phyloP scores from a whole-genome alignment of 2,888 invertebrate species.

The Chloroclystis v-ata region DNA sequence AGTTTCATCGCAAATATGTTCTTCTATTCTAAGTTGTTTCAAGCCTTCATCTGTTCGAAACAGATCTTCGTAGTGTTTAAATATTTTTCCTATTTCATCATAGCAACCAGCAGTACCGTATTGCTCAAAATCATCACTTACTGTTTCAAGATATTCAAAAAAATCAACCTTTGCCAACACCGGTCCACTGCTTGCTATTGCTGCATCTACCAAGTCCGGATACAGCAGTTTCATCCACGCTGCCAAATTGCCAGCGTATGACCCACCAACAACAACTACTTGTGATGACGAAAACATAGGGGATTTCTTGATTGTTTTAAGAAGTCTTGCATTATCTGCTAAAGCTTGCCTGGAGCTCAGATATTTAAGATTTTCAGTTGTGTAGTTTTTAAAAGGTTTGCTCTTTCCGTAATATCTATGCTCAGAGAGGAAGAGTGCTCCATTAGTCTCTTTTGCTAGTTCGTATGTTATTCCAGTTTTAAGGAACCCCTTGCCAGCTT shows the following conservation, averaged over 20 bases:
- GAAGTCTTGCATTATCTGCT: constrained; percentile 53
- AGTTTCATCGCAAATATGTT: constrained; percentile 52
- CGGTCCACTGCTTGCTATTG: constrained; percentile 63
- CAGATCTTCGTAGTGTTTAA: constrained; percentile 45
- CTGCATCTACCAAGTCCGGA: constrained; percentile 60
- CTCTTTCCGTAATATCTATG: constrained; percentile 68
- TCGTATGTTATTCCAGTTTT: constrained; percentile 54
- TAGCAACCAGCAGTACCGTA: constrained; percentile 51
- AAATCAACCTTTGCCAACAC: constrained; percentile 63
- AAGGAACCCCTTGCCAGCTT: constrained; percentile 44
- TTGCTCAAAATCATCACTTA: constrained; percentile 55
- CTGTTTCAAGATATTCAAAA: constrained; percentile 61
- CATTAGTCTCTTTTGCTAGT: constrained; percentile 61
- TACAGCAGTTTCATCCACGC: constrained; percentile 63
- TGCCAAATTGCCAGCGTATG: constrained; percentile 65
- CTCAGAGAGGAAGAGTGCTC: constrained; percentile 58
- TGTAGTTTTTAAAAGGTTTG: constrained; percentile 49
- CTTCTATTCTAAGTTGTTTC: constrained; percentile 48
- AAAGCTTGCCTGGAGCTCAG: constrained; percentile 59
- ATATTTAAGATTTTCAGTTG: constrained; percentile 48
- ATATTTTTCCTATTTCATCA: constrained; percentile 43
- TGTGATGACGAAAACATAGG: constrained; percentile 47
- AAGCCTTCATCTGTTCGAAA: constrained; percentile 49
- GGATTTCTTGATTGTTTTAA: constrained; percentile 43
- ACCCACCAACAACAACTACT: constrained; percentile 62